A percentile compares a stretch with the other conserved stretches of the same genome.
phyloP scores from a whole-genome alignment of 30 jellyfish, hydroid and myxozoan genomes.

The Cassiopea andromeda region DNA sequence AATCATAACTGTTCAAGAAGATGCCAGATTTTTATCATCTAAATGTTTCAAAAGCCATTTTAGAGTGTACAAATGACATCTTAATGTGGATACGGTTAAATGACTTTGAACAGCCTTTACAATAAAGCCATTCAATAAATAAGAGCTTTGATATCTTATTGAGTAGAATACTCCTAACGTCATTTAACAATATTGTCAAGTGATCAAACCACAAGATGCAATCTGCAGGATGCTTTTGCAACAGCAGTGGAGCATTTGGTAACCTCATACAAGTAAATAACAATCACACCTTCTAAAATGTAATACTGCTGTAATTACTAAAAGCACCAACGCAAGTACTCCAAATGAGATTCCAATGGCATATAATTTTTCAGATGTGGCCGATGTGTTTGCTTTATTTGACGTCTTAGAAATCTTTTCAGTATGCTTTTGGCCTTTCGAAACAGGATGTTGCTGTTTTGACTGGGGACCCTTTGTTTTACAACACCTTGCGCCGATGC shows the following conservation, averaged over 20 bases:
- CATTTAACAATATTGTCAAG: too few species aligned
- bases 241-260: not conserved
- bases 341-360: slow-evolving; percentile 17
- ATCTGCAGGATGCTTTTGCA: not conserved
- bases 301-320: not conserved
- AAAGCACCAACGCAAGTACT: not conserved
- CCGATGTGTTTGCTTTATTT: not conserved
- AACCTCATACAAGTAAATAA: not conserved
- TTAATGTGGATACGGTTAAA: too few species aligned
- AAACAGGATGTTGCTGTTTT: not conserved
- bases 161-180: too few species aligned
- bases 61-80: too few species aligned
- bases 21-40: too few species aligned
- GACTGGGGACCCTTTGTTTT: not conserved
- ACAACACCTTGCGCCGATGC: not conserved
- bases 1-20: too few species aligned
- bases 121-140: too few species aligned
- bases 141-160: too few species aligned
- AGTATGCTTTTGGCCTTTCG: not conserved
- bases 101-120: too few species aligned
- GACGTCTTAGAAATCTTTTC: not conserved
- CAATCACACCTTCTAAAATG: not conserved
- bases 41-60: too few species aligned
- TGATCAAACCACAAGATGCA: not conserved
- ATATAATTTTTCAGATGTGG: not conserved